Evolutionary conservation across 92 coral and sea anemone species (phyloP), one percentile per base, ranked within the genome.

Genomic region (Montipora capitata): DNA sequence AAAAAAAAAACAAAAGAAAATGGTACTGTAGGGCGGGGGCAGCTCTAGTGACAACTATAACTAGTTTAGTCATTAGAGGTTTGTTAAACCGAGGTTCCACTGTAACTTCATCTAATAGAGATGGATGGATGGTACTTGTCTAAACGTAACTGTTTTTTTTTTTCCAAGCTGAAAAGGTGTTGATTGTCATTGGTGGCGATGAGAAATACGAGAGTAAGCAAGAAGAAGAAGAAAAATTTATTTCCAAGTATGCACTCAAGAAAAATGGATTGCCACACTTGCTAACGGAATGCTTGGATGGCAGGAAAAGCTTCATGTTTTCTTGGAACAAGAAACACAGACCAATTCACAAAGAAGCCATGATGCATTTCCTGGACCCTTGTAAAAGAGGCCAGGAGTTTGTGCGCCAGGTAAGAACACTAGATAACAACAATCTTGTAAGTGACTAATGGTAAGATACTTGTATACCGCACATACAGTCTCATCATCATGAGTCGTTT

Each of bases 301-400:
- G 92, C 5, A 48, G 77, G 14, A 74, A 73, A 62, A 74, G 82
- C 10, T 88, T 88, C 20, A 52, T 88, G 40, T 83, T 89, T 54
- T 89, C 92, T 9, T 89, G 93, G 93, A 11, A 89, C 67, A 61
- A 84, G 52, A 18, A 70, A 41, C 85, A 89, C 84, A 65, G 89
- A 41, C 14, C 39, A 1, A 78, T 89, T 59, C 89, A 89, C 80
- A 82, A 77, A 76, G 80, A 83, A 0, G 92, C 92, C 10, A 79
- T 89, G 27, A 59, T 83, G 1, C 93, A 89, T 9, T 77, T 83
- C 75, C 76, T 89, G 54, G 74, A 76, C 49, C 69, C 64, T 54
- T n/a, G 42, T 59, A 89, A 89, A 38, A 54, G 39, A 49, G 89
- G 81, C 3, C 3, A 77, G 27, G 41, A 13, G 59, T 84, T 89